Percentiles rank a stretch among this genome's conserved stretches.
Evolutionary conservation across 2,888 invertebrate species (phyloP).

Genomic region (Tyria jacobaeae): DNA sequence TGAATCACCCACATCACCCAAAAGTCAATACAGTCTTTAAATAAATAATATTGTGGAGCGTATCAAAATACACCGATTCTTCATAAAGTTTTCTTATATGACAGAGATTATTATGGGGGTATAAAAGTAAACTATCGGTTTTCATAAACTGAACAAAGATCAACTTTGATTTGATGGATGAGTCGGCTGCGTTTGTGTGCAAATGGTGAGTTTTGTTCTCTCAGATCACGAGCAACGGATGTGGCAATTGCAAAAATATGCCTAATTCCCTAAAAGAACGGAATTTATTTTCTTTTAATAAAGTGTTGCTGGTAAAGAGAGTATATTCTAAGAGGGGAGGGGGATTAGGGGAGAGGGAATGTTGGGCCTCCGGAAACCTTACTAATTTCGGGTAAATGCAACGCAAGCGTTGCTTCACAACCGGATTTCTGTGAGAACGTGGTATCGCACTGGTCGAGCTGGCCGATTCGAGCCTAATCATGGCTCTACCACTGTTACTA

Average conservation of each 20-base stretch:
- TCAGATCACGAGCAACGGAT: neutral
- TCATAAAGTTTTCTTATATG: slow-evolving; percentile 68
- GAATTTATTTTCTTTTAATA: neutral
- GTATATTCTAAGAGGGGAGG: no score
- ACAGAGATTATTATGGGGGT: slow-evolving; percentile 63
- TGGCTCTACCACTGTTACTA: no score
- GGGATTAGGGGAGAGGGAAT: no score
- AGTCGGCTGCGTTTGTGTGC: slow-evolving; percentile 54
- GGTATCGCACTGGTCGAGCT: no score
- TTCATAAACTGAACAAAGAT: slow-evolving; percentile 76
- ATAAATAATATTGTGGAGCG: slow-evolving; percentile 23
- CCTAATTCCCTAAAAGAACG: slow-evolving; percentile 24
- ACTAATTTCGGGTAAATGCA: no score
- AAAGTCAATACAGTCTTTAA: slow-evolving; percentile 33
- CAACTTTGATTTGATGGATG: slow-evolving; percentile 76
- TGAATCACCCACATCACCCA: slow-evolving; percentile 27
- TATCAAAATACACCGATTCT: slow-evolving; percentile 50
- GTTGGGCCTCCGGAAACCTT: no score
- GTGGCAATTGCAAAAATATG: slow-evolving; percentile 8
- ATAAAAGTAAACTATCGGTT: slow-evolving; percentile 72
- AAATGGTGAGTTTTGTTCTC: slow-evolving; percentile 15
- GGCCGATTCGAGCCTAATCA: no score
- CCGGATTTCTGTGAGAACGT: no score
- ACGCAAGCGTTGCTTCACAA: no score
- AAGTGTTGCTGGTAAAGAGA: neutral